Conservation (phyloP, 1,140 invertebrate species). For the Camponotus floridanus region DNA sequence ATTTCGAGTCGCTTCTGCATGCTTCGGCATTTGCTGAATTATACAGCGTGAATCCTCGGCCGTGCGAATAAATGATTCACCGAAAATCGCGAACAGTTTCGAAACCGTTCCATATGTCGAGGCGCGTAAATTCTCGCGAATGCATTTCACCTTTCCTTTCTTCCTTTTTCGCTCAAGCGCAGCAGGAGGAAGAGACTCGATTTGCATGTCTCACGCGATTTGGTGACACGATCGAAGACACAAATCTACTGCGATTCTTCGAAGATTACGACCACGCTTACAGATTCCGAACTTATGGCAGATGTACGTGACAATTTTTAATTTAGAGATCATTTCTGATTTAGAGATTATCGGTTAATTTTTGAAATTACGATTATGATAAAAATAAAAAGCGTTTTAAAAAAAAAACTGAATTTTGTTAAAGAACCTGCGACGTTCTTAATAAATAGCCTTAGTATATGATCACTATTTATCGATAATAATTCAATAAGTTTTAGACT, state of each 20-base stretch:
- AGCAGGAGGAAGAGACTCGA: neutral
- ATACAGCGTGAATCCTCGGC: conserved; percentile 38
- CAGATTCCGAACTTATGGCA: neutral
- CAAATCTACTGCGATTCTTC: neutral
- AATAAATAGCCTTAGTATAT: too few relatives aligned
- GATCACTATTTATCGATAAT: neutral
- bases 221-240: neutral
- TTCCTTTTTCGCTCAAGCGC: too few relatives aligned
- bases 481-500: neutral
- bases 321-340: neutral
- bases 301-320: too few relatives aligned
- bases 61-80: conserved; percentile 56
- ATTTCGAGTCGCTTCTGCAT: neutral
- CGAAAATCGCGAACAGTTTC: conserved; percentile 26
- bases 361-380: neutral
- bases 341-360: conserved; percentile 13
- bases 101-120: conserved; percentile 24
- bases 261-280: neutral
- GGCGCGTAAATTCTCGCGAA: conserved; percentile 15
- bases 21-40: conserved; percentile 10
- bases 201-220: conserved; percentile 40
- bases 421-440: too few relatives aligned
- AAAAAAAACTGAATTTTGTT: too few relatives aligned
- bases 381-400: neutral
- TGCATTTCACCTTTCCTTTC: neutral